Conservation (phyloP, 2,113 vertebrate species). For the Perca schrenkii region DNA sequence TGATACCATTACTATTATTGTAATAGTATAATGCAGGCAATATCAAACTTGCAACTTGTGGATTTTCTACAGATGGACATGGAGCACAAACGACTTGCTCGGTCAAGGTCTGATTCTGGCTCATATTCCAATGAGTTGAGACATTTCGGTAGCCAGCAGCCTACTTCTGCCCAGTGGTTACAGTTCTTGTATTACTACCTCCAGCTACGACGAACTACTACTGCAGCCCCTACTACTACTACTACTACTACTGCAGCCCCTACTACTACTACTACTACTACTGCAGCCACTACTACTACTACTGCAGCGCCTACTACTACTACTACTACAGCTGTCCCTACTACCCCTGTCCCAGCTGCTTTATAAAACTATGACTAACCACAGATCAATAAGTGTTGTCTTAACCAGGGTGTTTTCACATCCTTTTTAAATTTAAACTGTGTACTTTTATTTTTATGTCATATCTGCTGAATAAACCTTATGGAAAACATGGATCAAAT, state of each 20-base stretch:
- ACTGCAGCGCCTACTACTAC: not conserved
- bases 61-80: not conserved
- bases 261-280: not conserved
- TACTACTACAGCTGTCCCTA: not conserved
- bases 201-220: too few species aligned
- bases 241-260: not conserved
- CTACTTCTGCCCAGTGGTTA: not conserved
- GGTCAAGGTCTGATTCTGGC: not conserved
- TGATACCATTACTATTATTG: not conserved
- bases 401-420: not conserved
- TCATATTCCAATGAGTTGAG: constrained; percentile 7
- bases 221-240: not conserved
- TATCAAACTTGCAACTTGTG: not conserved
- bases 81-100: not conserved
- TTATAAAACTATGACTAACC: not conserved
- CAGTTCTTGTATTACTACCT: too few species aligned
- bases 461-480: constrained; percentile 15
- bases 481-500: not conserved
- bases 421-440: not conserved
- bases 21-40: not conserved
- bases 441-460: not conserved
- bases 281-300: not conserved
- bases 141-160: too few species aligned
- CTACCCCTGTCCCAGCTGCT: not conserved
- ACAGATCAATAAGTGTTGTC: not conserved